These are phyloP conservation scores for Penaeus japonicus DNA, from an alignment of 1,140 invertebrate species.

Conservation along the genomic window DNA sequence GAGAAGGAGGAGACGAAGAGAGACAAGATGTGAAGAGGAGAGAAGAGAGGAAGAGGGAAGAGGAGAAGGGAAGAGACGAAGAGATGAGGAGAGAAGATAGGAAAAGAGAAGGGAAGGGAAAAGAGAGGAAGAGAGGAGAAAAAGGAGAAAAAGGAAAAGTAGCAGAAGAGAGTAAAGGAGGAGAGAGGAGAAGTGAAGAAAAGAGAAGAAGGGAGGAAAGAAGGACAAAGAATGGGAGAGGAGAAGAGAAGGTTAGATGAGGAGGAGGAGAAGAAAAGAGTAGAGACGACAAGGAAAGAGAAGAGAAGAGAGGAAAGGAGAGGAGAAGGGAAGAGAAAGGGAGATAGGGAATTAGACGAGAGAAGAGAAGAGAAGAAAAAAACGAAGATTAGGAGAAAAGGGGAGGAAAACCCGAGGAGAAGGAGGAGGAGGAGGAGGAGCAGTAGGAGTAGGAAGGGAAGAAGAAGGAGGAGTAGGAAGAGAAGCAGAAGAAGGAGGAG, in stretches of 20 bases:
- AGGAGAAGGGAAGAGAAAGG: neutral
- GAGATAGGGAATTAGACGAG: neutral
- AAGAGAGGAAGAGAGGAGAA: slow-evolving; percentile 2
- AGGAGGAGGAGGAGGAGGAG: neutral
- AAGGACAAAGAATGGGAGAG: too few species aligned
- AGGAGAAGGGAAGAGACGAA: neutral
- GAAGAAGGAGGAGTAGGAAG: neutral
- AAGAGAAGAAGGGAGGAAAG: neutral
- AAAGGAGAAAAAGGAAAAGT: too few species aligned
- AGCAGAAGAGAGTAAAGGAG: too few species aligned
- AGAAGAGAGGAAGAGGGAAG: neutral
- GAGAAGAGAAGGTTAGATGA: too few species aligned
- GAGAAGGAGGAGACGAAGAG: too few species aligned
- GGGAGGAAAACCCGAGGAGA: neutral
- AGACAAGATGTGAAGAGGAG: neutral
- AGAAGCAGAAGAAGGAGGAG: neutral
- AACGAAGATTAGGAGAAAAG: too few species aligned
- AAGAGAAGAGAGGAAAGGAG: too few species aligned
- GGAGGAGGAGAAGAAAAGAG: neutral
- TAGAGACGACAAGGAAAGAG: neutral
- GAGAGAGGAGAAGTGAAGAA: too few species aligned
- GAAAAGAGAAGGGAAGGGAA: neutral
- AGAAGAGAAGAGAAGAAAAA: neutral
- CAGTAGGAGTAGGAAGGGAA: too few species aligned
- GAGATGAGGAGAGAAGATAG: neutral